Evolutionary conservation across 1,140 invertebrate species (phyloP), one percentile per base, ranked within the genome.

Genomic region (Manduca sexta): DNA sequence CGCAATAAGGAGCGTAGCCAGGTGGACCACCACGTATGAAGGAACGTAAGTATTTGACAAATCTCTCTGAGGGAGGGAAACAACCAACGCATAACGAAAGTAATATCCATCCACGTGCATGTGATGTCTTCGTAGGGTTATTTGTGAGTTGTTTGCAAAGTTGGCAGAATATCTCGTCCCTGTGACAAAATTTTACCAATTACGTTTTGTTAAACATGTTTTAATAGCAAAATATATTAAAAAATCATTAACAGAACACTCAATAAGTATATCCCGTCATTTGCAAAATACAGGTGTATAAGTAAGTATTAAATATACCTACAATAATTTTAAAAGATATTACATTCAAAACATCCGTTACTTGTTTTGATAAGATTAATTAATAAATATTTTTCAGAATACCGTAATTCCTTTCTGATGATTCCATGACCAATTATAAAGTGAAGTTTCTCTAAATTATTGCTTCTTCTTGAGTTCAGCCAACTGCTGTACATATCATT

Each of bases 391-490:
- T n/a, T n/a, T n/a, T n/a, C n/a, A n/a, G n/a, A n/a, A n/a, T n/a
- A 95, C 94, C 94, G 91, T 14, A 97, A 84, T 82, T 94, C 94
- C 43, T 94, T 92, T 49, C 94, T 86, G 1, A 98, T 87, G 58
- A 98, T 97, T 39, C 96, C 97, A 85, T 98, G 95, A 0, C 96
- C 96, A 66, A 98, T 96, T 45, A 98, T 96, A 68, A 98, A 98
- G 80, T 98, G 96, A 16, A 98, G 82, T 84, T 98, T 97, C 73
- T 98, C 96, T 49, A 98, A 79, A 82, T 97, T 96, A 1, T 92
- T 93, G 39, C 92, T 95, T 43, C 93, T 90, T 69, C 92, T 75
- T 5, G 91, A 90, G 62, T 95, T 92, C 12, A 94, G 80, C 90
- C 95, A 93, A 54, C 89, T 89, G 53, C 92, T 92, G 67, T 95